Evolutionary conservation across 2,113 vertebrate genomes (phyloP), one percentile per base, ranked within the genome.

Genomic region (Nycticebus coucang): DNA sequence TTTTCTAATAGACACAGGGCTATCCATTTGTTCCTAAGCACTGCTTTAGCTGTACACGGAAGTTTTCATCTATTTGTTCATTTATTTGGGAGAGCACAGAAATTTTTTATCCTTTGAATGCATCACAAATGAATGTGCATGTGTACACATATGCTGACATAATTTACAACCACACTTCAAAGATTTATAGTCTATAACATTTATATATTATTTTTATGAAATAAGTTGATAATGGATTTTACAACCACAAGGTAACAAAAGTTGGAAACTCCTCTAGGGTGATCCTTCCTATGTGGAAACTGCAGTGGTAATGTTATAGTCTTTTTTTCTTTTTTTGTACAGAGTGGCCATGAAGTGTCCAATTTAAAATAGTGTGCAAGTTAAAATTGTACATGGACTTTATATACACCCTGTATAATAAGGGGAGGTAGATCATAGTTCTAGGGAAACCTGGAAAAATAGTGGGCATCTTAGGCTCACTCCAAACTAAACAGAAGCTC

Each of bases 191-290:
- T 72, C 94, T 92, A 97, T 96, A 95, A 96, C 89, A 82, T 97
- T 97, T 96, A 93, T 96, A 91, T 97, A 89, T 96, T 98, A 96
- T 95, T 96, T 98, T 97, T 95, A 97, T 98, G 90, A 87, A 97
- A 83, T 96, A 77, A 21, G 64, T 96, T 92, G 57, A 97, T 98
- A 97, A 97, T 96, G 92, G 78, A 74, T 94, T 98, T 97, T 96
- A 96, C 17, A 96, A 62, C 62, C 87, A 88, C n/a, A 50, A 93
- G 93, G 92, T 79, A 91, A 91, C 93, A 89, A 93, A 96, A 97
- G 85, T 97, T 96, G 69, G 87, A 87, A 97, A 97, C 77, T 95
- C 57, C 45, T 97, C 77, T 28, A 92, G 85, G 87, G 94, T 87
- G 71, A 78, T 92, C 72, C 87, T 94, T 94, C 9, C 55, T 90